Conservation (phyloP, 2,113 vertebrate species). For the Serilophus lunatus region DNA sequence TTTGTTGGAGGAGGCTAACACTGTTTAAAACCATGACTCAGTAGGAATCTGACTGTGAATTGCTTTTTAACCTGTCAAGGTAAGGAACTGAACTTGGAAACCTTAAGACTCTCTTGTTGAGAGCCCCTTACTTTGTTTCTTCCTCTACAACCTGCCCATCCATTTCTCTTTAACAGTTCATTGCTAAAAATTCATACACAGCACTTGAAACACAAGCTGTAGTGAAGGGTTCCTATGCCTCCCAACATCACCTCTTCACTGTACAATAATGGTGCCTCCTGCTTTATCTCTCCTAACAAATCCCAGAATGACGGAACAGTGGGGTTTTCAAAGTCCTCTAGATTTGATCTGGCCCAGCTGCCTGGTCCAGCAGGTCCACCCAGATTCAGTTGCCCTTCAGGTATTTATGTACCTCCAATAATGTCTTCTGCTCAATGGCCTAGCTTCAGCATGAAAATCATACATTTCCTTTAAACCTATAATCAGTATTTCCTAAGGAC, state of each 20-base stretch:
- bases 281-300: not conserved
- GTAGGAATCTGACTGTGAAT: not conserved
- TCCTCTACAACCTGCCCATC: not conserved
- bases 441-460: not conserved
- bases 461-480: not conserved
- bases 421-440: not conserved
- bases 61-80: not conserved
- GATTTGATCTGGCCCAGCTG: not conserved
- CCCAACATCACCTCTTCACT: fast-evolving
- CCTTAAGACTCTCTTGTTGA: not conserved
- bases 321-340: not conserved
- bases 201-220: not conserved
- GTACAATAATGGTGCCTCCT: not conserved
- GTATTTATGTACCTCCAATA: not conserved
- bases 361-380: not conserved
- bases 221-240: not conserved
- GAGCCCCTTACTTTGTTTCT: not conserved
- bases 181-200: not conserved
- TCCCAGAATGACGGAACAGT: not conserved
- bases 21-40: not conserved
- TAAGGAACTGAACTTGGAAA: not conserved
- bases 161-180: not conserved
- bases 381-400: not conserved
- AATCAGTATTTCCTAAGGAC: not conserved
- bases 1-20: not conserved